Base-by-base conservation (phyloP, 53 echinoderm and acorn worm species). In the Arbacia lixula region DNA sequence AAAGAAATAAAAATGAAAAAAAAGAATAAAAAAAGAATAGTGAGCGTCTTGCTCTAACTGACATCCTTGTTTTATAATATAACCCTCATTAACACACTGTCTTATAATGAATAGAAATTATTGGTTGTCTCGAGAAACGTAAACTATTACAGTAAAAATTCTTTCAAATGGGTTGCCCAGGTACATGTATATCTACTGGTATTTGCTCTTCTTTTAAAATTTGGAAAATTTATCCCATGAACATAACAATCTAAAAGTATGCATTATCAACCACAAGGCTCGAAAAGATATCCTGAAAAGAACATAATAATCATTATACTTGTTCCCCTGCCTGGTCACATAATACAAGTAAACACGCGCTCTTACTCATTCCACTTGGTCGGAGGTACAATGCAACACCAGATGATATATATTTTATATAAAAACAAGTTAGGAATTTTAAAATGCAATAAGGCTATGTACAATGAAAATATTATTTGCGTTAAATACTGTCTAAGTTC, bases 101-200 rank as follows among this genome's bases (percentile, higher is more conserved):
- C 60, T 32, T 60, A 60, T n/a, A n/a, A n/a, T n/a, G n/a, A n/a
- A n/a, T n/a, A n/a, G n/a, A n/a, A n/a, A n/a, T n/a, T n/a, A n/a
- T n/a, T n/a, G n/a, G n/a, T n/a, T n/a, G n/a, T n/a, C n/a, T n/a
- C n/a, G n/a, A n/a, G n/a, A n/a, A n/a, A n/a, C n/a, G n/a, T n/a
- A n/a, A n/a, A n/a, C n/a, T n/a, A n/a, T 60, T 60, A 60, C 60
- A 60, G 25, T 60, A 14, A 60, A 60, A 60, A 60, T n/a, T 60
- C 60, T 60, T 60, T 60, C 26, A 60, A 60, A 60, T 60, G 60
- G 60, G 60, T 60, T 60, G 60, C 14, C 9, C 60, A 60, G 10
- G 57, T 60, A 24, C 28, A 54, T 54, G 5, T 54, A 54, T 14
- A 60, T 26, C 27, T 60, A 60, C 60, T 60, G 60, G 22, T 60